phyloP scores from a whole-genome alignment of 37 sponge, comb jelly and placozoan genomes.

The Mnemiopsis leidyi region DNA sequence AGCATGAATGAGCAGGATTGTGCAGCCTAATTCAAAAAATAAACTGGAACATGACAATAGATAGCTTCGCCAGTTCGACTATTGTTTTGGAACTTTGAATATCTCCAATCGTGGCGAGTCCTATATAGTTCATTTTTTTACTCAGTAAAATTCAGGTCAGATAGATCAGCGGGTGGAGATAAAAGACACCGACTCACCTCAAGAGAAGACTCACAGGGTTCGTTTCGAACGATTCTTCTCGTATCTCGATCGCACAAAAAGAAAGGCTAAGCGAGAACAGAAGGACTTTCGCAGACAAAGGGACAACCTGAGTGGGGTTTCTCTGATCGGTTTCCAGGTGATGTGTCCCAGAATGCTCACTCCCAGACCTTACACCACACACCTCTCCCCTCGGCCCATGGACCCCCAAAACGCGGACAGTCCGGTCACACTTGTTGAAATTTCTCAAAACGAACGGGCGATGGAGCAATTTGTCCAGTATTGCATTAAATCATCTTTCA shows the following conservation, averaged over 20 bases:
- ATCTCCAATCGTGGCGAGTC: no score
- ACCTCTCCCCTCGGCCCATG: not conserved
- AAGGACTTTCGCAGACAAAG: slow-evolving; percentile 17
- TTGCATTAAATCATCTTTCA: slow-evolving; percentile 65
- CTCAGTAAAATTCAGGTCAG: slow-evolving; percentile 5
- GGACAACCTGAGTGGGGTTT: slow-evolving; percentile 31
- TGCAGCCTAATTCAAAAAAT: no score
- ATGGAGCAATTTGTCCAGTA: slow-evolving; percentile 65
- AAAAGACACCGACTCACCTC: not conserved
- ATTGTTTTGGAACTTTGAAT: no score
- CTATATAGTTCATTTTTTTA: no score
- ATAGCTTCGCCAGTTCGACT: no score
- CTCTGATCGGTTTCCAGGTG: slow-evolving; percentile 50
- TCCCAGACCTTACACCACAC: not conserved
- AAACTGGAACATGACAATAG: no score
- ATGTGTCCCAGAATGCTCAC: not conserved
- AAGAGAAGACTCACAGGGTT: not conserved
- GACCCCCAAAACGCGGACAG: not conserved
- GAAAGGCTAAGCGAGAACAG: slow-evolving; percentile 39
- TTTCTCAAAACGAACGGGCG: slow-evolving; percentile 42
- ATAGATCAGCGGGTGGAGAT: not conserved
- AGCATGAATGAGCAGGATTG: no score
- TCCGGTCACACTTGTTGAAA: slow-evolving; percentile 40
- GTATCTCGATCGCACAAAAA: not conserved
- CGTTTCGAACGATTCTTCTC: not conserved